Conservation (phyloP, 2,888 invertebrate genomes). For the Masnerella sp. region DNA sequence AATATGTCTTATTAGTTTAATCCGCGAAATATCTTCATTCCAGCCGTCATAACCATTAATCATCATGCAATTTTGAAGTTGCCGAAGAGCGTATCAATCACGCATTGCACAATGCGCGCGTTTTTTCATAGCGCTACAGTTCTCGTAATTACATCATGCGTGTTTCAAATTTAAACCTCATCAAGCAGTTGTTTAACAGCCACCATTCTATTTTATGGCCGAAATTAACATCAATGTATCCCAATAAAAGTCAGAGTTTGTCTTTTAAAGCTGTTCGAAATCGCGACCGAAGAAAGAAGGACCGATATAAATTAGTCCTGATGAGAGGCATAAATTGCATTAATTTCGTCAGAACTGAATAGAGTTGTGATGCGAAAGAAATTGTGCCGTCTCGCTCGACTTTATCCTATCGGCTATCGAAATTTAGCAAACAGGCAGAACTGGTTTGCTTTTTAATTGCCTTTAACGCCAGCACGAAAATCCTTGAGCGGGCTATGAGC, state of each 20-base stretch:
- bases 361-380: conserved; percentile 43
- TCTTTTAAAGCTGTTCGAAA: conserved; percentile 7
- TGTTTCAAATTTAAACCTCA: conserved; percentile 38
- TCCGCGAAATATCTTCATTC: too few species aligned
- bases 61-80: too few species aligned
- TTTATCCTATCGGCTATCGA: conserved; percentile 45
- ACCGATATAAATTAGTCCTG: conserved; percentile 31
- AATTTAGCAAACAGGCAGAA: conserved; percentile 52
- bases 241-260: conserved; percentile 38
- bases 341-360: conserved; percentile 42
- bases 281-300: neutral
- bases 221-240: conserved; percentile 39
- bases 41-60: too few species aligned
- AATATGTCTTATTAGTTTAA: too few species aligned
- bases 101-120: too few species aligned
- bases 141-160: conserved; percentile 34
- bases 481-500: conserved; percentile 42
- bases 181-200: conserved; percentile 33
- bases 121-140: too few species aligned
- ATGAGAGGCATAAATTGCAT: conserved; percentile 41
- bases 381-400: conserved; percentile 39
- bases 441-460: conserved; percentile 59
- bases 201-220: conserved; percentile 37
- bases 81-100: too few species aligned
- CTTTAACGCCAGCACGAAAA: conserved; percentile 55